These are phyloP conservation scores for Sus cebifrons DNA, from an alignment of 2,797 vertebrate species.

Conservation along the genomic window DNA sequence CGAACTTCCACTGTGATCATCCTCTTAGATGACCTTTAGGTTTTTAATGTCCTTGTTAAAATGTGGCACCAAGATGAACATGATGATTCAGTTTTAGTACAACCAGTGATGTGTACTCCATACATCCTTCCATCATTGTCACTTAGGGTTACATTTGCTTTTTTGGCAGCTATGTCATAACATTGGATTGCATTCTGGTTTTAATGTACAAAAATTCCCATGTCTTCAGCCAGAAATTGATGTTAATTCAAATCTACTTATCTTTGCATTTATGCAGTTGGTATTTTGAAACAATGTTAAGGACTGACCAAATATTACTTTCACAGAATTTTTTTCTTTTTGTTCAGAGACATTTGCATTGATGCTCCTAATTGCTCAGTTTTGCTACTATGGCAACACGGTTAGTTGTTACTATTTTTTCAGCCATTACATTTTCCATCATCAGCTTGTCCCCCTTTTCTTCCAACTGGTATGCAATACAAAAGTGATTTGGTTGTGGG, in stretches of 20 bases:
- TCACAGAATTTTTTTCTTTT: slow-evolving; percentile 72
- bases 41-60: slow-evolving; percentile 58
- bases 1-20: slow-evolving; percentile 25
- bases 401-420: slow-evolving; percentile 68
- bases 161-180: neutral
- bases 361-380: slow-evolving; percentile 70
- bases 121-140: neutral
- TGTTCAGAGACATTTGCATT: slow-evolving; percentile 75
- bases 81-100: neutral
- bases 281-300: slow-evolving; percentile 72
- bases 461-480: slow-evolving; percentile 55
- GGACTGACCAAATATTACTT: slow-evolving; percentile 63
- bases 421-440: slow-evolving; percentile 55
- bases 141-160: neutral
- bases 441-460: slow-evolving; percentile 43
- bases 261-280: slow-evolving; percentile 34
- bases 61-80: slow-evolving; percentile 2
- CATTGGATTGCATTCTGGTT: slow-evolving; percentile 51
- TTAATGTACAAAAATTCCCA: slow-evolving; percentile 42
- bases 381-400: slow-evolving; percentile 78
- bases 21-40: neutral
- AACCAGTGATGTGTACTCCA: neutral
- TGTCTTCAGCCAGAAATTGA: slow-evolving; percentile 70
- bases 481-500: neutral
- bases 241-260: slow-evolving; percentile 62